A percentile compares a stretch with the other conserved stretches of the same genome.
Conservation (phyloP, 37 sponge, comb jelly and placozoan species). For the Halisarca cf. caerulea region DNA sequence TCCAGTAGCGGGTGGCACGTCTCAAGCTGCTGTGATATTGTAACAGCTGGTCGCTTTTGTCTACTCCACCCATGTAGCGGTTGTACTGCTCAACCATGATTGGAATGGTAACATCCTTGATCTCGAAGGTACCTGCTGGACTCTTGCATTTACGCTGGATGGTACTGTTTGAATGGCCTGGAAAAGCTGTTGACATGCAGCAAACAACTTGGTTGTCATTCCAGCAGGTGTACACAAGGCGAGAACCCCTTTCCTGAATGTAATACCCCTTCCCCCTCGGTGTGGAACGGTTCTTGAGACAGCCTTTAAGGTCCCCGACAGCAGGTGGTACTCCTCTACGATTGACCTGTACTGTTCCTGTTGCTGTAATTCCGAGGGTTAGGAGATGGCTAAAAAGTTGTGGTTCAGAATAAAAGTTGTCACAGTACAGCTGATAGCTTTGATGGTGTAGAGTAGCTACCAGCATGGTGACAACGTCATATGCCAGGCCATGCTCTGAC, state of each 20-base stretch:
- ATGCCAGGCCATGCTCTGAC: background rate
- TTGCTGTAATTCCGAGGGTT: background rate
- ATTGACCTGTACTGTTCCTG: background rate
- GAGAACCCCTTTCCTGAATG: too few relatives aligned
- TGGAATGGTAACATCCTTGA: background rate
- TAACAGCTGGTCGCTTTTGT: constrained; percentile 36
- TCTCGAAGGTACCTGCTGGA: background rate
- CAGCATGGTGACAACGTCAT: background rate
- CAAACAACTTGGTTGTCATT: background rate
- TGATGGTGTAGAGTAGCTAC: background rate
- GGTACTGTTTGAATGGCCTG: background rate
- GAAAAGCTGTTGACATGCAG: background rate
- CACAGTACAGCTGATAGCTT: background rate
- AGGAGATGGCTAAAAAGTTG: background rate
- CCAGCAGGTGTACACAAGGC: background rate
- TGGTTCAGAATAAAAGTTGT: constrained; percentile 5
- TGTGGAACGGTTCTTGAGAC: background rate
- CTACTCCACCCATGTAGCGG: constrained; percentile 53
- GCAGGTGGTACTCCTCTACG: background rate
- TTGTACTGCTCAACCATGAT: constrained; percentile 27
- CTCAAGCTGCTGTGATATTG: constrained; percentile 26
- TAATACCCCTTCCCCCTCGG: background rate
- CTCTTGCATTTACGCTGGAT: background rate
- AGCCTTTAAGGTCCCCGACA: background rate
- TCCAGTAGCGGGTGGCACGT: constrained; percentile 45